These are phyloP conservation scores for Holocentrus rufus DNA, from an alignment of 2,797 vertebrate species.

Conservation along the genomic window DNA sequence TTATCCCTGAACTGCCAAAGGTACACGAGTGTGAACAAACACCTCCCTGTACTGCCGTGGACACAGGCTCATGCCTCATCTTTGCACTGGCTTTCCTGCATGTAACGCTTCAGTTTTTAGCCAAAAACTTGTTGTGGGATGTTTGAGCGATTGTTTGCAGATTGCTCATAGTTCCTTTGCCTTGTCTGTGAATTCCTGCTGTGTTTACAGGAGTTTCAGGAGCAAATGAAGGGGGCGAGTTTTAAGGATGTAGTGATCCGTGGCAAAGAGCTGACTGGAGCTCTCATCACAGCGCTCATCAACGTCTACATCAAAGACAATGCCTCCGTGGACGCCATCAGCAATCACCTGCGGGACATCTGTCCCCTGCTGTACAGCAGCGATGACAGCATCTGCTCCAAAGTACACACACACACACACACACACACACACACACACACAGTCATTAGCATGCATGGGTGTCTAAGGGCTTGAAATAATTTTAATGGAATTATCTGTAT, in stretches of 20 bases:
- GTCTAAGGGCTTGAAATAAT: not conserved
- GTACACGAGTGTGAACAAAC: conserved; percentile 70
- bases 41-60: not conserved
- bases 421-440: not conserved
- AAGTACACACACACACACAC: conserved; percentile 80
- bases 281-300: conserved; percentile 93
- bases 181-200: not conserved
- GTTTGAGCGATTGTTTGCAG: not conserved
- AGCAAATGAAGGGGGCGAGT: conserved; percentile 90
- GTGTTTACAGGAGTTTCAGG: conserved; percentile 90
- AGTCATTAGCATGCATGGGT: too few species aligned
- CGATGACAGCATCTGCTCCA: conserved; percentile 95
- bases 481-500: too few species aligned
- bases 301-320: conserved; percentile 97
- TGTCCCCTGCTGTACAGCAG: conserved; percentile 96
- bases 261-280: conserved; percentile 92
- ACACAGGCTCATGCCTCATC: not conserved
- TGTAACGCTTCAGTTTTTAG: conserved; percentile 5
- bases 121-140: not conserved
- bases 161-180: not conserved
- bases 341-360: conserved; percentile 91
- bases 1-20: conserved; percentile 95
- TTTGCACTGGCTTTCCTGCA: not conserved
- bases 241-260: conserved; percentile 95
- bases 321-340: conserved; percentile 94